Conservation (phyloP, 30 jellyfish, hydroid and myxozoan genomes). For the Phacellophora camtschatica region DNA sequence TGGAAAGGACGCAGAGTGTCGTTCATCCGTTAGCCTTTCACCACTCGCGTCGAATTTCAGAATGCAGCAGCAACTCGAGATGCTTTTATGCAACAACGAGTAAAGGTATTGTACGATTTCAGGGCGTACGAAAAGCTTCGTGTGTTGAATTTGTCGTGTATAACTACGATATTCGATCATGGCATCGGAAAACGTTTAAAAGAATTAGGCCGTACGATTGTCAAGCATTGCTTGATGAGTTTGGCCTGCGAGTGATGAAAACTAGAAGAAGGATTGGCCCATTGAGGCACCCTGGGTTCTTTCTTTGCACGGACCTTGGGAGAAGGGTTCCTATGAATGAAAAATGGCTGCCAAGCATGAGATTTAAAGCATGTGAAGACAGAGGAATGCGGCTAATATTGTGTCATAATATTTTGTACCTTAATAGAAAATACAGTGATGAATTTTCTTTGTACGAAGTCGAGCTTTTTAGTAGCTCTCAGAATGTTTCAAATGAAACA, state of each 20-base stretch:
- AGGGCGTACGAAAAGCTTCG: constrained; percentile 41
- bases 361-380: neutral
- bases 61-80: constrained; percentile 26
- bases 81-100: neutral
- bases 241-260: constrained; percentile 24
- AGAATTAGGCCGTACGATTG: constrained; percentile 13
- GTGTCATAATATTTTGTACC: constrained; percentile 17
- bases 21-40: constrained; percentile 27
- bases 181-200: constrained; percentile 45
- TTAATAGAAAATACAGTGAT: constrained; percentile 43
- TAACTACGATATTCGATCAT: constrained; percentile 1
- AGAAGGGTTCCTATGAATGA: neutral
- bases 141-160: constrained; percentile 50
- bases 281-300: constrained; percentile 5
- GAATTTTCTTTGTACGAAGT: constrained; percentile 35
- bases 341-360: constrained; percentile 3
- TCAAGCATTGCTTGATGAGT: neutral
- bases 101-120: constrained; percentile 8
- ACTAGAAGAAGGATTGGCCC: constrained; percentile 22
- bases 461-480: too few relatives aligned
- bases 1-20: constrained; percentile 61
- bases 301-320: constrained; percentile 62
- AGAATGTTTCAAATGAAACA: too few relatives aligned
- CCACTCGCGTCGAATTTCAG: constrained; percentile 31
- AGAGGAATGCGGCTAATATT: neutral